Base-by-base conservation (phyloP, 2,797 vertebrate species). In the Danio jaintianensis region DNA sequence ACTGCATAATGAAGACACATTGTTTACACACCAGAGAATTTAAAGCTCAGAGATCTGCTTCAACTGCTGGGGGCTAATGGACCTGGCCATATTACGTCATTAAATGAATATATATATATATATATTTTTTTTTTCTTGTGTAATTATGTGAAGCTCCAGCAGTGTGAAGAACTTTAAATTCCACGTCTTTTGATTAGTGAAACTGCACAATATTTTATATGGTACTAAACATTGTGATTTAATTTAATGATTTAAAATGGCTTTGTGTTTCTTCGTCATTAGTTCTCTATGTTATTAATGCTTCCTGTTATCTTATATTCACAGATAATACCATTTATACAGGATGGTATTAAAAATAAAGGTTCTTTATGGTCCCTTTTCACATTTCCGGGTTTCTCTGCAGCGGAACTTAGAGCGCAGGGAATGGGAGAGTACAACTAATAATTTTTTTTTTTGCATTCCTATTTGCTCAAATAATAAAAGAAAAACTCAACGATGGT, bases 11-110 rank as follows among this genome's bases (percentile, higher is more conserved):
- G 43, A 75, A 69, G 52, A 59, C 42, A 45, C 71, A 58, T 83
- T 62, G 42, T 71, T 83, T 64, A 48, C 43, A 70, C 71, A 64
- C 66, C 71, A 83, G 40, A 66, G 59, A 71, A 71, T 56, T 45
- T 53, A 38, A 79, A 61, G 45, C 70, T 53, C 6, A 2, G 6
- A 47, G n/a, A 69, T 59, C 55, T n/a, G 48, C 29, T 53, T 62
- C 20, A 69, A 53, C 70, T 40, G 53, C 62, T 74, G 42, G 82
- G 18, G 43, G 69, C 47, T 69, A 83, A 83, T 62, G 29, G 50
- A 68, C 55, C 38, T 38, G 10, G 45, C 22, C 48, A 18, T 61
- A 62, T 52, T 29, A 71, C 58, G 40, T 45, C 78, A 77, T 66
- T 77, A 77, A 42, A 77, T 9, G 9, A 67, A 77, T 45, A 77